A percentile compares a stretch with the other conserved stretches of the same genome.
These are phyloP conservation scores for Poeciliopsis presidionis DNA, from an alignment of 2,797 vertebrate genomes.

Conservation along the genomic window DNA sequence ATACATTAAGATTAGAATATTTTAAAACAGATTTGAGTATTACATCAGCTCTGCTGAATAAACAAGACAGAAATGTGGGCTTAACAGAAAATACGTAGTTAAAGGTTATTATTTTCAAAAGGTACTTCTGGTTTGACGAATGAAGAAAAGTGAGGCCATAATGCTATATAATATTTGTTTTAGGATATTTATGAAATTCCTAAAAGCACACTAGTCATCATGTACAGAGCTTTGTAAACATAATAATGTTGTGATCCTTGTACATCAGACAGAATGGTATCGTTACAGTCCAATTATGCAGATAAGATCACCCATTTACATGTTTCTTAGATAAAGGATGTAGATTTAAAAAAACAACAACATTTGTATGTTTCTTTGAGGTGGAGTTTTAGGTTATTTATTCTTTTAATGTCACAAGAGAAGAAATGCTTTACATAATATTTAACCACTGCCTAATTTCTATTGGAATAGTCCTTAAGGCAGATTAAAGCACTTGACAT, in stretches of 20 bases:
- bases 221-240: background rate
- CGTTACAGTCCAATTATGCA: background rate
- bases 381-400: background rate
- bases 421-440: background rate
- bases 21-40: background rate
- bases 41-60: no score
- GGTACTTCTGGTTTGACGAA: no score
- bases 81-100: no score
- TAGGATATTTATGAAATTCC: background rate
- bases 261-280: background rate
- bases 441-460: background rate
- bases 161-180: background rate
- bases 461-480: background rate
- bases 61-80: no score
- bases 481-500: background rate
- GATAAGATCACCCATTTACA: background rate
- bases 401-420: background rate
- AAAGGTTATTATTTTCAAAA: no score
- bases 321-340: background rate
- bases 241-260: background rate
- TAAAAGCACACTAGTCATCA: background rate
- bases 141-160: background rate
- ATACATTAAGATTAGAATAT: background rate
- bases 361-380: background rate
- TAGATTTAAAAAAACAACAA: background rate